These are phyloP conservation scores for Ruditapes philippinarum DNA, from an alignment of 1,140 invertebrate genomes.

Conservation along the genomic window DNA sequence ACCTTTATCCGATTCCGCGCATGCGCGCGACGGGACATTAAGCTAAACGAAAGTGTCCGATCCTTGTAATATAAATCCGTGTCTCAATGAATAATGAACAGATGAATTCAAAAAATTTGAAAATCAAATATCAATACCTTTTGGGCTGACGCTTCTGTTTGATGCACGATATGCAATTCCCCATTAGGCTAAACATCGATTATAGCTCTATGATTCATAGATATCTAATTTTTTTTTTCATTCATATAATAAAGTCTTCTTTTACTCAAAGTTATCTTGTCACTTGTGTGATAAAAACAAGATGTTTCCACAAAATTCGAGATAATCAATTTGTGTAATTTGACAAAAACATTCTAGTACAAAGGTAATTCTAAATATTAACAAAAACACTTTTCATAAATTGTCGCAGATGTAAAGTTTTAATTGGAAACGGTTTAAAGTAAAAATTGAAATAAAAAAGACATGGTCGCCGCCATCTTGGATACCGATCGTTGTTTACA, in stretches of 20 bases:
- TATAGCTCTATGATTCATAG: not conserved
- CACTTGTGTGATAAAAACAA: not conserved
- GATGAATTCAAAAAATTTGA: no score
- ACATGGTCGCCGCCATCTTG: conserved; percentile 50
- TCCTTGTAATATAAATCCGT: no score
- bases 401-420: not conserved
- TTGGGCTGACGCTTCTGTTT: conserved; percentile 74
- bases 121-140: conserved; percentile 70
- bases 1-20: no score
- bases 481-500: conserved; percentile 63
- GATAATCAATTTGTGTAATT: not conserved
- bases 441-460: not conserved
- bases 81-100: no score
- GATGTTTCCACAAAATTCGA: no score
- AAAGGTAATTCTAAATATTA: no score
- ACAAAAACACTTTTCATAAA: not conserved
- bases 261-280: not conserved
- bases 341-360: not conserved
- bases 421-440: not conserved
- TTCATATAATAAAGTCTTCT: conserved; percentile 1
- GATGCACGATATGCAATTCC: conserved; percentile 79
- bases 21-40: no score
- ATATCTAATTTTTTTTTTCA: not conserved
- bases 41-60: no score
- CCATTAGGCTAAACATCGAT: conserved; percentile 77